phyloP scores from a whole-genome alignment of 2,888 invertebrate genomes.

The Caenorhabditis sp. region DNA sequence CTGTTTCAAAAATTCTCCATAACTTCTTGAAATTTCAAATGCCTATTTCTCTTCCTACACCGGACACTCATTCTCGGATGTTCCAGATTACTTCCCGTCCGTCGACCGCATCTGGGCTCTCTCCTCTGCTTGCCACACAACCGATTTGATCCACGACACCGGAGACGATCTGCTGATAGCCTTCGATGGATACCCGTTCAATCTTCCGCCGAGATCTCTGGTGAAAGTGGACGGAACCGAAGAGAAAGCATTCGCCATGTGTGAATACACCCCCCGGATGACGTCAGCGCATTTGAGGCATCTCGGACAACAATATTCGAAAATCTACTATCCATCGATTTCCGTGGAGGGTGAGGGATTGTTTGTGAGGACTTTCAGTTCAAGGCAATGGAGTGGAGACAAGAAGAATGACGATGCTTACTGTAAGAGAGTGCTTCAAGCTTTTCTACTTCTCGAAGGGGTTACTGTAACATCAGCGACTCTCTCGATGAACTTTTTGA shows the following conservation, averaged over 20 bases:
- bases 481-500: not conserved
- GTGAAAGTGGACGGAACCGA: not conserved
- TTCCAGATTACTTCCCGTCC: constrained; percentile 3
- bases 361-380: not conserved
- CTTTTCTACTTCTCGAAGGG: not conserved
- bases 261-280: not conserved
- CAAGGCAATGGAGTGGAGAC: not conserved
- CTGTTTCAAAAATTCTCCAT: not conserved
- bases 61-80: not conserved
- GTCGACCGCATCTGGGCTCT: constrained; percentile 3
- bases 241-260: not conserved
- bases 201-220: not conserved
- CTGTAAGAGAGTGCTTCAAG: not conserved
- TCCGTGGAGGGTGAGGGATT: not conserved
- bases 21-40: no score
- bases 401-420: not conserved
- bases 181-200: constrained; percentile 1
- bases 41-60: not conserved
- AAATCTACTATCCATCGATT: constrained; percentile 7
- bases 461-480: not conserved
- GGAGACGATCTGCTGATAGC: not conserved
- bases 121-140: not conserved
- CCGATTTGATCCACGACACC: not conserved
- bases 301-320: not conserved
- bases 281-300: not conserved